Percentiles rank a stretch among this genome's conserved stretches.
phyloP scores from a whole-genome alignment of 2,113 vertebrate genomes.

The Cebidichthys violaceus region DNA sequence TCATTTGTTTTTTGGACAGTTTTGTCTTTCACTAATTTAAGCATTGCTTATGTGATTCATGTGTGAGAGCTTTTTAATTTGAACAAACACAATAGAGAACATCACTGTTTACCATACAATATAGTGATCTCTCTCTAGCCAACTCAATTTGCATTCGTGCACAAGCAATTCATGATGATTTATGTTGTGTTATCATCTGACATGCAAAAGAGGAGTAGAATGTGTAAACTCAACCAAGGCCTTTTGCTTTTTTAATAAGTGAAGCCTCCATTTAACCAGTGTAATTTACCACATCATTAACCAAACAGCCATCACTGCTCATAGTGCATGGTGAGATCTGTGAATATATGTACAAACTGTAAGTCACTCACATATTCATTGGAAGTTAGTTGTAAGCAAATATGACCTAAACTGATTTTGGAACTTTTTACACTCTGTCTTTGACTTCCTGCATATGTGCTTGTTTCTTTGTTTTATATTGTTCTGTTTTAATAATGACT shows the following conservation, averaged over 20 bases:
- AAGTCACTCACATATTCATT: neutral
- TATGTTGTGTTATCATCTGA: neutral
- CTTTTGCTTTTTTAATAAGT: neutral
- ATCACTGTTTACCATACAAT: conserved; percentile 9
- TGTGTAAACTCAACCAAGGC: neutral
- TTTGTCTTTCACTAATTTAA: conserved; percentile 5
- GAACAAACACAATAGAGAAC: neutral
- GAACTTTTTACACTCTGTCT: neutral
- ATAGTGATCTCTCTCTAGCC: neutral
- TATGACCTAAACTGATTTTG: neutral
- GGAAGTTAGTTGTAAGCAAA: neutral
- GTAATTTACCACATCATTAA: neutral
- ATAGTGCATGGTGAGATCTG: neutral
- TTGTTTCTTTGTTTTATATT: conserved; percentile 21
- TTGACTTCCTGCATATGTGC: neutral
- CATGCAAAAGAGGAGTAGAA: neutral
- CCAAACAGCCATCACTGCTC: neutral
- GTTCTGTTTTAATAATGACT: conserved; percentile 36
- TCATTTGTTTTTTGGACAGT: neutral
- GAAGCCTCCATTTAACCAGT: neutral
- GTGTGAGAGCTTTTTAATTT: conserved; percentile 19
- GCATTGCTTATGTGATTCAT: conserved; percentile 8
- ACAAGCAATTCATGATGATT: neutral
- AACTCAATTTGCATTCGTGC: neutral
- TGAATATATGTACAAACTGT: neutral